Evolutionary conservation across 2,113 vertebrate species (phyloP), one percentile per base, ranked within the genome.

Genomic region (Muscicapa adusta): DNA sequence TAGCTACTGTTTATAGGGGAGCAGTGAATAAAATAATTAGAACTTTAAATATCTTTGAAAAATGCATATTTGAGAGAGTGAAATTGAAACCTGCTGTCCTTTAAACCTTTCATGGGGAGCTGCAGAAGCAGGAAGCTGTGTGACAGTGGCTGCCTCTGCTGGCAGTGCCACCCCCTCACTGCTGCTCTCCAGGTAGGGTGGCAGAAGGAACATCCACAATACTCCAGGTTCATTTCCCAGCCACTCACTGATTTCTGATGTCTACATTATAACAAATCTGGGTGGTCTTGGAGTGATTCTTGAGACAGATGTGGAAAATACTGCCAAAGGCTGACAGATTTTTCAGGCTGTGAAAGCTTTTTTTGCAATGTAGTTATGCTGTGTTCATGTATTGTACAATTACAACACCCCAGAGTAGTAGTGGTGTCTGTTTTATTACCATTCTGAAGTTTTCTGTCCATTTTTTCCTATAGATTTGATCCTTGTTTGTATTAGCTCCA

Each of bases 61-160:
- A n/a, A 25, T 2, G 22, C 7, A 0, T 36, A 7, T 47, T 34
- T 8, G 29, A 66, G 73, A 45, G 28, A 33, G 26, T 28, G 33
- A 43, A 51, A 34, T 17, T 33, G 74, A 48, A 58, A 40, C 26
- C 5, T 57, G 38, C 42, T 70, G 6, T 15, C 14, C 48, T 45
- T 53, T 23, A 23, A 54, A 12, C 18, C 43, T 71, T 20, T 2
- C 25, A 8, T 23, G 42, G 50, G 65, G 38, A 48, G 0, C 24
- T 4, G 0, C 4, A 11, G 4, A 63, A 5, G 43, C 45, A 40
- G 72, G 63, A 50, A 0, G 0, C 61, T 26, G 66, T 7, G 74
- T 34, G 85, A 20, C 2, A 1, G 38, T 19, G 66, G 48, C 42
- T 40, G 53, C 36, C 40, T 13, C 43, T 4, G 18, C 34, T 8